These are phyloP conservation scores for Deroplatys truncata DNA, from an alignment of 2,888 invertebrate genomes.

Conservation along the genomic window DNA sequence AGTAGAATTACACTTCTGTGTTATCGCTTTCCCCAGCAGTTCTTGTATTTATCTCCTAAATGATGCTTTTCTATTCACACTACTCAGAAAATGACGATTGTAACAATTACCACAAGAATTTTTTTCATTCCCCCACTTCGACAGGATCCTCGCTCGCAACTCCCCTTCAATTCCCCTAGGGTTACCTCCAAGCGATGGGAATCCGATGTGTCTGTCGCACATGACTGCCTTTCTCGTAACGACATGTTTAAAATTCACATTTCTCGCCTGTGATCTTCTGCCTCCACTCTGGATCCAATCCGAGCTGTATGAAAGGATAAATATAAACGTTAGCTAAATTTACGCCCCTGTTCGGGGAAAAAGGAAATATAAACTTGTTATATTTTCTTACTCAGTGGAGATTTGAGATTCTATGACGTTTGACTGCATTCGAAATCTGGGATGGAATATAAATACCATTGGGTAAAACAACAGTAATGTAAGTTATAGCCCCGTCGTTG, in stretches of 20 bases:
- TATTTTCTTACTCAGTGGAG: neutral
- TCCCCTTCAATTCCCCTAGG: neutral
- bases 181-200: neutral
- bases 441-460: too few species aligned
- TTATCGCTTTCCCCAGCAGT: neutral
- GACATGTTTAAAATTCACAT: neutral
- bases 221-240: neutral
- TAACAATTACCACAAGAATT: neutral
- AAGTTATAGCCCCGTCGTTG: too few species aligned
- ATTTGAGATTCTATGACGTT: neutral
- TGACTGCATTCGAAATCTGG: neutral
- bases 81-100: neutral
- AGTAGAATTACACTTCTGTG: neutral
- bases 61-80: neutral
- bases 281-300: neutral
- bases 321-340: neutral
- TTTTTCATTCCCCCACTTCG: neutral
- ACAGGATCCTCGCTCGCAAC: neutral
- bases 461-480: too few species aligned
- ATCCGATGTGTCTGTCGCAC: neutral
- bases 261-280: neutral
- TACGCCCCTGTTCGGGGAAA: neutral
- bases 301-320: neutral
- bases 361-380: neutral
- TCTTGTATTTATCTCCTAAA: neutral